These are phyloP conservation scores for Rachycentron canadum DNA, from an alignment of 2,797 vertebrate species.

Conservation along the genomic window DNA sequence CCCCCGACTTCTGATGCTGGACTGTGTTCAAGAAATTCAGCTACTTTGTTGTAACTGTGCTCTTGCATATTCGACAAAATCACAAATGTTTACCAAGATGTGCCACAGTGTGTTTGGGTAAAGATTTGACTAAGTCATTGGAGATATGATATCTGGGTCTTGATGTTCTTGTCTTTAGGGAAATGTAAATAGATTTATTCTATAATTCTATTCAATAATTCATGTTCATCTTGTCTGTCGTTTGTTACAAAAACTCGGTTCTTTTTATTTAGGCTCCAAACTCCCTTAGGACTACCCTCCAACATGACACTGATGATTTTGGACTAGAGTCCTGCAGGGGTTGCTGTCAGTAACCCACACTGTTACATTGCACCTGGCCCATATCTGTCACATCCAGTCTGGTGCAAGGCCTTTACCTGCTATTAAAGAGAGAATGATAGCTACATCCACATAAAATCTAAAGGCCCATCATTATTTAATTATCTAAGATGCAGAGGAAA, in stretches of 20 bases:
- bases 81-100: constrained; percentile 60
- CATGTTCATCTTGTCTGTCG: constrained; percentile 61
- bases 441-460: constrained; percentile 5
- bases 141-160: constrained; percentile 47
- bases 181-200: constrained; percentile 54
- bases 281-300: constrained; percentile 31
- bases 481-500: not conserved
- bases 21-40: constrained; percentile 51
- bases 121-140: constrained; percentile 42
- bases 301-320: constrained; percentile 57
- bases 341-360: constrained; percentile 59
- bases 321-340: constrained; percentile 45
- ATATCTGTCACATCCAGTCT: constrained; percentile 62
- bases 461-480: constrained; percentile 7
- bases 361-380: constrained; percentile 56
- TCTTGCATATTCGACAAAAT: constrained; percentile 59
- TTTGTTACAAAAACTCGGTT: constrained; percentile 50
- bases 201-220: constrained; percentile 60
- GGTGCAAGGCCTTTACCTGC: constrained; percentile 45
- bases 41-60: constrained; percentile 47
- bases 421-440: constrained; percentile 37
- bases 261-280: constrained; percentile 42
- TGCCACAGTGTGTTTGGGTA: constrained; percentile 36
- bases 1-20: constrained; percentile 37
- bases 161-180: constrained; percentile 52